Base-by-base conservation (phyloP, 2,113 vertebrate genomes). In the Leuciscus idus region DNA sequence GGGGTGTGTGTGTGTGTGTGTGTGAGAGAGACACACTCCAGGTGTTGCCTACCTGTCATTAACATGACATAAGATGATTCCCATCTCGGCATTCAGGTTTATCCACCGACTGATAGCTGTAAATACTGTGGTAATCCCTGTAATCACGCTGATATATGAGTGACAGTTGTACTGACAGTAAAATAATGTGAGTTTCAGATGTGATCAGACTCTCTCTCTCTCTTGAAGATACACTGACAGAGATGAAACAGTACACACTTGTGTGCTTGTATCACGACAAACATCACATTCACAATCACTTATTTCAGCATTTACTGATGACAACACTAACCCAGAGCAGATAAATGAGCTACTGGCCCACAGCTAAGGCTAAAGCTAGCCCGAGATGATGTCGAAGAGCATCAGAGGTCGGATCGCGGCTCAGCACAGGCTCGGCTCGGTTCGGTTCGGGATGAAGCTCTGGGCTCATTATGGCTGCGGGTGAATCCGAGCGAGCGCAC, bases 391-490 rank as follows among this genome's bases (percentile, higher is more conserved):
- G 55, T 21, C n/a, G 59, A 62, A 26, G 59, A n/a, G 28, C 36
- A 76, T 50, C n/a, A 50, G 72, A 46, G 21, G 21, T 57, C 72
- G 2, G n/a, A 26, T 6, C 43, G n/a, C 43, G 19, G n/a, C 1
- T 28, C 46, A 74, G n/a, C 4, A 30, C n/a, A 9, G 50, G 28
- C 77, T 43, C 70, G 17, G 30, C 4, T 17, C 73, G 61, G 43
- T 19, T 64, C 79, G 79, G 59, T 70, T 70, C 62, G 80, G 61
- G 77, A 78, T 78, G 30, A 59, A 7, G 13, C 78, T 83, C 28
- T 30, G 81, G 81, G 64, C 28, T 83, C 66, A 70, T 73, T 36
- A 73, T 57, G 66, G 50, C 81, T 83, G 30, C 48, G 81, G 28
- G 21, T 83, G 50, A 83, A 72, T 57, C 66, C 26, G 80, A 17